A percentile compares a stretch with the other conserved stretches of the same genome.
phyloP scores from a whole-genome alignment of 2,113 vertebrate species.

The Monopterus albus region DNA sequence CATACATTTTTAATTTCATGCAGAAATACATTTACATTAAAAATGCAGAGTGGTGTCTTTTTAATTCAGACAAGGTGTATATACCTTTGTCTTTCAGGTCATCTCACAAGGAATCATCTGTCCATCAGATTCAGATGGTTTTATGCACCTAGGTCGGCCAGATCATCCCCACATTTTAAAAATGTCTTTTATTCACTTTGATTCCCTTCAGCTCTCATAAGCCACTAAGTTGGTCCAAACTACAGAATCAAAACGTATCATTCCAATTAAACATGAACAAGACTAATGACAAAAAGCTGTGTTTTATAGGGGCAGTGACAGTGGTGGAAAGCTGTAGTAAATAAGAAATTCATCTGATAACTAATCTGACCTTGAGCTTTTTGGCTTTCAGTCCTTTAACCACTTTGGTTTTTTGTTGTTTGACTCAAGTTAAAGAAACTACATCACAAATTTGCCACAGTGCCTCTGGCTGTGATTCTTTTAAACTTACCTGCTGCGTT shows the following conservation, averaged over 20 bases:
- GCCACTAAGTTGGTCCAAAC: slow-evolving; percentile 38
- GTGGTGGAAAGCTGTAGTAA: slow-evolving; percentile 39
- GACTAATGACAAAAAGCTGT: slow-evolving; percentile 32
- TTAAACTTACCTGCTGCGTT: neutral
- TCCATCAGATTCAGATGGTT: slow-evolving; percentile 70
- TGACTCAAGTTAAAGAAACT: neutral
- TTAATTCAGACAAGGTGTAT: slow-evolving; percentile 84
- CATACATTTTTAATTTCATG: slow-evolving; percentile 85
- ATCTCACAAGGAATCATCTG: slow-evolving; percentile 76
- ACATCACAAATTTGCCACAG: neutral
- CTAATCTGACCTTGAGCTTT: slow-evolving; percentile 35
- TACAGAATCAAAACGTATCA: slow-evolving; percentile 54
- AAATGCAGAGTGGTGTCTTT: slow-evolving; percentile 83
- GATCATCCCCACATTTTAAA: slow-evolving; percentile 62
- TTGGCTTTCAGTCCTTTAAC: neutral
- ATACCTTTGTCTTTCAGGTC: slow-evolving; percentile 82
- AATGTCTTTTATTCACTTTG: slow-evolving; percentile 75
- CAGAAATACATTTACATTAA: slow-evolving; percentile 86
- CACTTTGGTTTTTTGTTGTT: neutral
- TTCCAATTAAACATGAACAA: slow-evolving; percentile 57
- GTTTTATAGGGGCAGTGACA: slow-evolving; percentile 44
- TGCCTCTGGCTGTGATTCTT: neutral
- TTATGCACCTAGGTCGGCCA: slow-evolving; percentile 40
- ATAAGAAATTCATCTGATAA: slow-evolving; percentile 32
- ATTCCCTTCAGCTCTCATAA: slow-evolving; percentile 67